Percentiles rank a stretch among this genome's conserved stretches.
These are phyloP conservation scores for Sminthurinus aureus DNA, from an alignment of 2,888 invertebrate genomes.

Conservation along the genomic window DNA sequence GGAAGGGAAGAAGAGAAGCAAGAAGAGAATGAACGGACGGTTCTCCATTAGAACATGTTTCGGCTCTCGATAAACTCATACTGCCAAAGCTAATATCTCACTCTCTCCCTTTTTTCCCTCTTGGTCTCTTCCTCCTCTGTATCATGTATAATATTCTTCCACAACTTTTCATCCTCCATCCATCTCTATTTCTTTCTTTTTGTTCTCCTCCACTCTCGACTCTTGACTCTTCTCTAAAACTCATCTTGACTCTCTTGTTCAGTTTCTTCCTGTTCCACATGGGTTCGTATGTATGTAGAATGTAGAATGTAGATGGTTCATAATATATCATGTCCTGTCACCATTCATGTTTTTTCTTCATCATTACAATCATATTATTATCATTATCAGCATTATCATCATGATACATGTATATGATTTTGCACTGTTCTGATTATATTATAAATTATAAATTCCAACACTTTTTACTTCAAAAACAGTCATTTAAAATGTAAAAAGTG, in stretches of 20 bases:
- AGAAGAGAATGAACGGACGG: constrained; percentile 19
- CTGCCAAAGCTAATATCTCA: constrained; percentile 29
- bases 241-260: neutral
- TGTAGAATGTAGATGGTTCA: too few species aligned
- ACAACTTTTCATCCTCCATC: neutral
- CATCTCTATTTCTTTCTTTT: neutral
- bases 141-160: too few species aligned
- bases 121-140: constrained; percentile 22
- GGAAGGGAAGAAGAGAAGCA: constrained; percentile 29
- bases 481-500: too few species aligned
- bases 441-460: too few species aligned
- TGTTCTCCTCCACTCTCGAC: neutral
- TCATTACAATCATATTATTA: neutral
- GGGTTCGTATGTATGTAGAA: too few species aligned
- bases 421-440: too few species aligned
- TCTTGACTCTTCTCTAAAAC: neutral
- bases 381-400: neutral
- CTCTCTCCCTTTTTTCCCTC: constrained; percentile 7
- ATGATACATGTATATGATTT: too few species aligned
- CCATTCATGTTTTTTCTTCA: neutral
- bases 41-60: constrained; percentile 42
- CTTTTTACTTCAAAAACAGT: too few species aligned
- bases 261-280: neutral
- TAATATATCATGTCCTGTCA: neutral
- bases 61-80: constrained; percentile 21